These are phyloP conservation scores for Gasteruption jaculator DNA, from an alignment of 2,888 invertebrate species.

Conservation along the genomic window DNA sequence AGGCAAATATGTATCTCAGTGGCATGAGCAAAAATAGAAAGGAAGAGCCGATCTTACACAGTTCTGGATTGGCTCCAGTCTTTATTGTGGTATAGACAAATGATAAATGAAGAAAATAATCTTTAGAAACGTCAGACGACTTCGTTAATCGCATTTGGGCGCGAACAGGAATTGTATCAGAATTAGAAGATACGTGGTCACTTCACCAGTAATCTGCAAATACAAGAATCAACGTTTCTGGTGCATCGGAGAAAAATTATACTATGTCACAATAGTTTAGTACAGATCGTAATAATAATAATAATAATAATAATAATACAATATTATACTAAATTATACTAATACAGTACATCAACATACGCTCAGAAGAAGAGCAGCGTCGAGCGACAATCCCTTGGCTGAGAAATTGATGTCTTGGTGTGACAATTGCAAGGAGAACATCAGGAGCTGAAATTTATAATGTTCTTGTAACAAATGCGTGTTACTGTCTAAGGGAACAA, in stretches of 20 bases:
- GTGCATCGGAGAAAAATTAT: not conserved
- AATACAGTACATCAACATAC: slow-evolving; percentile 22
- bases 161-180: slow-evolving; percentile 35
- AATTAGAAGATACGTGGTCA: slow-evolving; percentile 37
- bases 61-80: too few relatives aligned
- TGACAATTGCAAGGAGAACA: slow-evolving; percentile 36
- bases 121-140: too few relatives aligned
- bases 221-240: slow-evolving; percentile 9
- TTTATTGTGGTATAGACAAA: too few relatives aligned
- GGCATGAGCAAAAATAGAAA: too few relatives aligned
- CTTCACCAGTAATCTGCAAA: slow-evolving; percentile 34
- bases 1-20: too few relatives aligned
- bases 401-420: slow-evolving; percentile 34
- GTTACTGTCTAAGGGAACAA: not conserved
- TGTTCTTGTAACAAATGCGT: not conserved
- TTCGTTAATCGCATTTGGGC: too few relatives aligned
- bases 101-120: too few relatives aligned
- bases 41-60: too few relatives aligned
- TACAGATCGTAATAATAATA: too few relatives aligned
- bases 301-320: too few relatives aligned
- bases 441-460: slow-evolving; percentile 29
- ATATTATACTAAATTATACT: not conserved
- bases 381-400: slow-evolving; percentile 30
- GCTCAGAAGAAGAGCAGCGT: slow-evolving; percentile 32
- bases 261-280: not conserved